A percentile compares a stretch with the other conserved stretches of the same genome.
These are phyloP conservation scores for Rhinella marina DNA, from an alignment of 2,797 vertebrate genomes.

Conservation along the genomic window DNA sequence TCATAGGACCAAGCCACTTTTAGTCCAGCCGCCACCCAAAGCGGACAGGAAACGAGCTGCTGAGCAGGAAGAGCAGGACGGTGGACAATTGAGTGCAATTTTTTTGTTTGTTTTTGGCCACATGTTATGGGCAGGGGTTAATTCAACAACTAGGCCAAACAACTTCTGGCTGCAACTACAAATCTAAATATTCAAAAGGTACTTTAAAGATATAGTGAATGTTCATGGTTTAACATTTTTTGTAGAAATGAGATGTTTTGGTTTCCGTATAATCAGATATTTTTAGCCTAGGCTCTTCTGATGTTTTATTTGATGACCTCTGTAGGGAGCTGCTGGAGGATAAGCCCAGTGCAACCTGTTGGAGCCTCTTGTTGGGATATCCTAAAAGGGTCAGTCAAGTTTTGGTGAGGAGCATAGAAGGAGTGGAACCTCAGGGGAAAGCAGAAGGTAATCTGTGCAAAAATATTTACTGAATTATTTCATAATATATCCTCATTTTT, in stretches of 20 bases:
- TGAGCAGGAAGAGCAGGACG: no score
- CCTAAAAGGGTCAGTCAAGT: slow-evolving; percentile 84
- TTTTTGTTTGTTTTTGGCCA: no score
- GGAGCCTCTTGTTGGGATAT: slow-evolving; percentile 84
- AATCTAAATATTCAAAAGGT: no score
- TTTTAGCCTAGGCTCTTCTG: neutral
- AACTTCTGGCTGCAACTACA: no score
- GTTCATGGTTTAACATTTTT: neutral
- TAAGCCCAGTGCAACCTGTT: slow-evolving; percentile 82
- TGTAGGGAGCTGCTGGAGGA: slow-evolving; percentile 85
- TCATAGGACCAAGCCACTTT: no score
- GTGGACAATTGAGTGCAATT: no score
- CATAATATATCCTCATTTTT: no score
- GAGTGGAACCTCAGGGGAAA: slow-evolving; percentile 78
- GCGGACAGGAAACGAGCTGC: no score
- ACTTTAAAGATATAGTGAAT: neutral
- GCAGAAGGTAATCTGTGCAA: slow-evolving; percentile 69
- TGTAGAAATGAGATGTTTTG: neutral
- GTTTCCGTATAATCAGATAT: neutral
- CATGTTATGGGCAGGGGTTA: no score
- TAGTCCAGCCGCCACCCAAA: no score
- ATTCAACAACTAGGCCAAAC: no score
- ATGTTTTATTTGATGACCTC: slow-evolving; percentile 49
- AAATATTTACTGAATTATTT: no score
- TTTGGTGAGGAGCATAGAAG: slow-evolving; percentile 81